Conservation (phyloP, 2,888 invertebrate genomes). For the Eupsilia transversa region DNA sequence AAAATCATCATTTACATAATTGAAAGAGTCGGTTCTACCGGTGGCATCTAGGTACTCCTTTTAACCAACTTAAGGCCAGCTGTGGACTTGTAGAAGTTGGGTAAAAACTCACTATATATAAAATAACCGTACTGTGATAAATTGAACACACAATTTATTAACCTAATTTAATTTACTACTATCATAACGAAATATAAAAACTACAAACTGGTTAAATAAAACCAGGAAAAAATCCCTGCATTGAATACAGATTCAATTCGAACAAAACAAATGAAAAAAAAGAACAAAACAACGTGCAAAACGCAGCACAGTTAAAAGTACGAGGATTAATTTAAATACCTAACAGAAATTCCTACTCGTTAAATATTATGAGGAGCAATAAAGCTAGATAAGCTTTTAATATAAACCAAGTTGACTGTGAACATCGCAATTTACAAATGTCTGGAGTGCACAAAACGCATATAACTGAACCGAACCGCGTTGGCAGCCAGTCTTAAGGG, state of each 20-base stretch:
- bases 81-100: not conserved
- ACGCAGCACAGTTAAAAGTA: not conserved
- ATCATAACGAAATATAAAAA: not conserved
- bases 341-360: slow-evolving; percentile 33
- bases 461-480: slow-evolving; percentile 49
- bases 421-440: slow-evolving; percentile 61
- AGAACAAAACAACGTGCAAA: not conserved
- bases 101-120: not conserved
- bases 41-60: not conserved
- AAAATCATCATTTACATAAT: not conserved
- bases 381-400: slow-evolving; percentile 51
- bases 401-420: slow-evolving; percentile 58
- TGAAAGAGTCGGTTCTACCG: not conserved
- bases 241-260: not conserved
- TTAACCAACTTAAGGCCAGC: not conserved
- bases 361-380: slow-evolving; percentile 40
- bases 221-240: not conserved
- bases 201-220: not conserved
- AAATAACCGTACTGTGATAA: not conserved
- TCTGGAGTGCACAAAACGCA: slow-evolving; percentile 59
- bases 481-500: slow-evolving; percentile 54
- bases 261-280: slow-evolving; percentile 1
- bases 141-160: not conserved
- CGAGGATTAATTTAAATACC: slow-evolving; percentile 23
- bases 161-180: not conserved